These are phyloP conservation scores for Perdita meconis DNA, from an alignment of 2,888 invertebrate species.

Conservation along the genomic window DNA sequence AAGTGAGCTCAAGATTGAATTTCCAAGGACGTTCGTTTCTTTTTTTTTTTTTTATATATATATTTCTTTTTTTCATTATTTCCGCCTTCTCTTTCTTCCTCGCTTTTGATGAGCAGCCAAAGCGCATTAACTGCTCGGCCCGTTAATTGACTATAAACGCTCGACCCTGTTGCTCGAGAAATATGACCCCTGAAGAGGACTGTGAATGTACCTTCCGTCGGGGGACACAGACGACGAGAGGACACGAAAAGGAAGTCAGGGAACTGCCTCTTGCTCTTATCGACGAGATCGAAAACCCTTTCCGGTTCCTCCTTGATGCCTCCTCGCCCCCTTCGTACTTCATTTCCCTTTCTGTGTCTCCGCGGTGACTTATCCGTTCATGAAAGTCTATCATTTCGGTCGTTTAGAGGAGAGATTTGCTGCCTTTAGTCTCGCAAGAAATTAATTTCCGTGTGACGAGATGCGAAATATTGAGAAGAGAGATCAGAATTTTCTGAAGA, in stretches of 20 bases:
- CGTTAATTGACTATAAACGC: constrained; percentile 80
- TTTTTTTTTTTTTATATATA: constrained; percentile 28
- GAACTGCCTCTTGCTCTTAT: constrained; percentile 14
- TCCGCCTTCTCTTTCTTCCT: constrained; percentile 29
- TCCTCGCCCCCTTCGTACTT: constrained; percentile 16
- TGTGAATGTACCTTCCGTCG: constrained; percentile 56
- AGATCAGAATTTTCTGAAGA: too few species aligned
- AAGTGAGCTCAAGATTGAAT: constrained; percentile 50
- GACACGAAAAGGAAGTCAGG: constrained; percentile 37
- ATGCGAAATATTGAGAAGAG: too few species aligned
- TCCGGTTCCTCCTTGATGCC: neutral
- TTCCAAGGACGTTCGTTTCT: constrained; percentile 53
- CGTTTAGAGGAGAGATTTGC: neutral
- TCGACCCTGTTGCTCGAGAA: constrained; percentile 73
- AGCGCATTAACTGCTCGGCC: constrained; percentile 73
- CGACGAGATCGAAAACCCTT: constrained; percentile 25
- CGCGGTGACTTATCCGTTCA: neutral
- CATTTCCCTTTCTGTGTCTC: constrained; percentile 11
- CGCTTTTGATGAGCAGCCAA: constrained; percentile 64
- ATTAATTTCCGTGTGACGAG: too few species aligned
- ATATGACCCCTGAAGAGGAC: constrained; percentile 51
- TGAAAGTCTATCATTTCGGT: neutral
- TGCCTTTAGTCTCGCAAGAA: neutral
- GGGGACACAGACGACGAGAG: constrained; percentile 38
- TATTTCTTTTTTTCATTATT: constrained; percentile 33